phyloP scores from a whole-genome alignment of 1,140 invertebrate species.

The Anastrepha obliqua region DNA sequence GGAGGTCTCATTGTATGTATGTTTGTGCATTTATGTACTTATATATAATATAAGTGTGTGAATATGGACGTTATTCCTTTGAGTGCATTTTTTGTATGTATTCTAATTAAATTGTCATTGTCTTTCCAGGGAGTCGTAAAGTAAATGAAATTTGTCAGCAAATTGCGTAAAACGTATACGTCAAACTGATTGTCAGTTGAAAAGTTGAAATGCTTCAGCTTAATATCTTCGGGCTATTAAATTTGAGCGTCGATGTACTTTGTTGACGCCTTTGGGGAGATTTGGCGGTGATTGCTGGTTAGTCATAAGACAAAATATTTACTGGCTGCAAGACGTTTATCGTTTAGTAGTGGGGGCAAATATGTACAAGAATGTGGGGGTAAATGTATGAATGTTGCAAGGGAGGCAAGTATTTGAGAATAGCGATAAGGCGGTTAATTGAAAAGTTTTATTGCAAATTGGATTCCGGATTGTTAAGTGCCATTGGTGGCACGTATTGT shows the following conservation, averaged over 20 bases:
- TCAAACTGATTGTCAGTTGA: not conserved
- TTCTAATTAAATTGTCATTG: conserved; percentile 21
- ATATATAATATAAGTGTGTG: too few species aligned
- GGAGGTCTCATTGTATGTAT: too few species aligned
- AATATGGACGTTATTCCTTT: not conserved
- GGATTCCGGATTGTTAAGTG: not conserved
- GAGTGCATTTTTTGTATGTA: not conserved
- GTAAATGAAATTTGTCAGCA: conserved; percentile 24
- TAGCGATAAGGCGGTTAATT: not conserved
- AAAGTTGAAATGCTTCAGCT: not conserved
- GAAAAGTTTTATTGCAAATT: conserved; percentile 12
- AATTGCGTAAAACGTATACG: not conserved
- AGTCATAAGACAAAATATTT: conserved; percentile 9
- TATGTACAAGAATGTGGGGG: not conserved
- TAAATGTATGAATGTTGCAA: not conserved
- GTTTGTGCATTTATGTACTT: too few species aligned
- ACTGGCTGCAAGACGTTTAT: not conserved
- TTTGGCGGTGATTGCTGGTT: not conserved
- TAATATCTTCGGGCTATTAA: conserved; percentile 1
- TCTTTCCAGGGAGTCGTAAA: conserved; percentile 24
- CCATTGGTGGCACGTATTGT: too few species aligned
- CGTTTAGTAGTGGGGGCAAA: not conserved
- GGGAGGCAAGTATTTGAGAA: not conserved
- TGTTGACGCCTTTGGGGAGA: not conserved
- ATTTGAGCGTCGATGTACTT: not conserved